Percentiles rank a stretch among this genome's conserved stretches.
phyloP scores from a whole-genome alignment of 2,113 vertebrate species.

The Podarcis cretensis region DNA sequence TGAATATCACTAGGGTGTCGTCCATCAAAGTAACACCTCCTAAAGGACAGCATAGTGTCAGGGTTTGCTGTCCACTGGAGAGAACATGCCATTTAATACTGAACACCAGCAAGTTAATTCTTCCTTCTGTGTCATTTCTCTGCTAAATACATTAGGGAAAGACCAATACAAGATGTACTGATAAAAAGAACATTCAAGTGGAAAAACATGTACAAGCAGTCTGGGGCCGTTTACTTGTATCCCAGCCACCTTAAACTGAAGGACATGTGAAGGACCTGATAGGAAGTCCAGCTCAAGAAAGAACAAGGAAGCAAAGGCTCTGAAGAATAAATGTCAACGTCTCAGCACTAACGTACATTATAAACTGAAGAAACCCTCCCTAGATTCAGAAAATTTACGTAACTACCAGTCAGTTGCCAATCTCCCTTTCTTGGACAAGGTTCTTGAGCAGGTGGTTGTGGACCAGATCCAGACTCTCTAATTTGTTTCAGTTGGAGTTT shows the following conservation, averaged over 20 bases:
- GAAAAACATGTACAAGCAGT: slow-evolving; percentile 36
- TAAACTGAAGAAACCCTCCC: too few species aligned
- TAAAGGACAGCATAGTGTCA: slow-evolving; percentile 1
- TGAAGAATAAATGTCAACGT: slow-evolving; percentile 54
- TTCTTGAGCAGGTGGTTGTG: too few species aligned
- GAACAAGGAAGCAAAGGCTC: slow-evolving; percentile 2
- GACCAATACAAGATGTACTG: slow-evolving; percentile 30
- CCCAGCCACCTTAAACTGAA: slow-evolving; percentile 23
- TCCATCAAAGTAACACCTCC: neutral
- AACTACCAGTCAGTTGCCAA: too few species aligned
- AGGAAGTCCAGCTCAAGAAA: slow-evolving; percentile 39
- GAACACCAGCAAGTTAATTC: neutral
- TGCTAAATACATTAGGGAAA: neutral
- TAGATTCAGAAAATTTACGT: too few species aligned
- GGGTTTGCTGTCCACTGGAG: neutral
- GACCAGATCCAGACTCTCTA: too few species aligned
- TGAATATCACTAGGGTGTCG: neutral
- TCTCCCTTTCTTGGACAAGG: too few species aligned
- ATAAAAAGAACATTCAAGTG: slow-evolving; percentile 26
- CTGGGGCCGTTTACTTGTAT: slow-evolving; percentile 12
- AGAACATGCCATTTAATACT: slow-evolving; percentile 26
- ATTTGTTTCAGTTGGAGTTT: too few species aligned
- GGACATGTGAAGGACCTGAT: slow-evolving; percentile 28
- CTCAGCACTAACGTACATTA: too few species aligned
- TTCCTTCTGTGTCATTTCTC: slow-evolving; percentile 12